phyloP scores from a whole-genome alignment of 2,113 vertebrate genomes.

The Pelecanoides urinatrix region DNA sequence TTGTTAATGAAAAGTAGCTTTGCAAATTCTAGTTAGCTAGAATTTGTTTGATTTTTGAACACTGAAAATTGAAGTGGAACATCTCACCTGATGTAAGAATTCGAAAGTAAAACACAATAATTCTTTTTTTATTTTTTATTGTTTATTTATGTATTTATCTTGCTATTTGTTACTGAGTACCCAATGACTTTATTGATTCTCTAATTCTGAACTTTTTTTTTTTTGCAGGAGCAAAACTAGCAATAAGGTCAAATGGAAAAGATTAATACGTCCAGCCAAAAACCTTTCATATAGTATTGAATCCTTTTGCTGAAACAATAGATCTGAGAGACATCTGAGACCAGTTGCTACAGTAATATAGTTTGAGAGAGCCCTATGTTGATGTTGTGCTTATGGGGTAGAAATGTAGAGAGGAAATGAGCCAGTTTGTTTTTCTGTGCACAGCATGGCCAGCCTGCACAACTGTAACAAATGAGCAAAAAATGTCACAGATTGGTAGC shows the following conservation, averaged over 20 bases:
- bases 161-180: background rate
- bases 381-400: conserved; percentile 12
- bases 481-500: conserved; percentile 51
- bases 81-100: background rate
- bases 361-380: background rate
- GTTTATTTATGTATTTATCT: background rate
- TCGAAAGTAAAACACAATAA: background rate
- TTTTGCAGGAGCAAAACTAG: background rate
- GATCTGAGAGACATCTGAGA: background rate
- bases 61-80: background rate
- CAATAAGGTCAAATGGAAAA: background rate
- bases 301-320: background rate
- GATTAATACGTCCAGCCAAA: background rate
- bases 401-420: conserved; percentile 37
- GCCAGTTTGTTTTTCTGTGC: conserved; percentile 3
- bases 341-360: conserved; percentile 45
- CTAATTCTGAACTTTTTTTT: background rate
- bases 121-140: background rate
- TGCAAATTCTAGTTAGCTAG: background rate
- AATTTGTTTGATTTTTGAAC: background rate
- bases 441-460: background rate
- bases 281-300: background rate
- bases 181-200: background rate
- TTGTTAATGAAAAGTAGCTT: background rate
- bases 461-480: conserved; percentile 64